Evolutionary conservation across 2,113 vertebrate species (phyloP).

Genomic region (Suricata suricatta): DNA sequence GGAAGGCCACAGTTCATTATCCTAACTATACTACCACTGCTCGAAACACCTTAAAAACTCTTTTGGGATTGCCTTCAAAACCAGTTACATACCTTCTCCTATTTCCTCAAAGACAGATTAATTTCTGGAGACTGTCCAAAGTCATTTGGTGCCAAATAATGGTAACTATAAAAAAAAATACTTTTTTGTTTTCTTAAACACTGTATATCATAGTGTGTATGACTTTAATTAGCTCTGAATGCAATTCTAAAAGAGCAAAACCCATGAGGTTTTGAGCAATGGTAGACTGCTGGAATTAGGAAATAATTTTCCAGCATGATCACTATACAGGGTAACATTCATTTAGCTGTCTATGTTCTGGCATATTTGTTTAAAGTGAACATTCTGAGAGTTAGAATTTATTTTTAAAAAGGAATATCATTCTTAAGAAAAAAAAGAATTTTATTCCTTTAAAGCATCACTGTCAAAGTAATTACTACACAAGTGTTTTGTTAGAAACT

Average conservation of each 20-base stretch:
- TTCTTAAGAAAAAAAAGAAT: slow-evolving; percentile 51
- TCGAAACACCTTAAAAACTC: slow-evolving; percentile 52
- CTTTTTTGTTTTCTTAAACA: slow-evolving; percentile 7
- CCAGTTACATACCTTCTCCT: neutral
- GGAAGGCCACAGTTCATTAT: slow-evolving; percentile 66
- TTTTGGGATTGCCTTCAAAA: slow-evolving; percentile 63
- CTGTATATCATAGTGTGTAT: neutral
- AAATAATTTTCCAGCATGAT: slow-evolving; percentile 55
- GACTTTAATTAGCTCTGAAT: slow-evolving; percentile 57
- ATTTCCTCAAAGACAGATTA: slow-evolving; percentile 41
- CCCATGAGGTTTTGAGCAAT: slow-evolving; percentile 54
- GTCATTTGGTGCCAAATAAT: slow-evolving; percentile 39
- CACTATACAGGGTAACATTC: slow-evolving; percentile 72
- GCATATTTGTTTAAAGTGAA: slow-evolving; percentile 74
- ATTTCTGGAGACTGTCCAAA: slow-evolving; percentile 49
- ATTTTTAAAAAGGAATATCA: slow-evolving; percentile 72
- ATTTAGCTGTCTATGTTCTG: slow-evolving; percentile 80
- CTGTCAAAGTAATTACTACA: slow-evolving; percentile 65
- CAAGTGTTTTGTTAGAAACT: slow-evolving; percentile 73
- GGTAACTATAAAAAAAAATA: slow-evolving; percentile 22
- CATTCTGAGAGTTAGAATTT: slow-evolving; percentile 71
- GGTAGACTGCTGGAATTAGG: slow-evolving; percentile 57
- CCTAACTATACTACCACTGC: slow-evolving; percentile 52
- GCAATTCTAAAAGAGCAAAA: slow-evolving; percentile 62
- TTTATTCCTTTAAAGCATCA: slow-evolving; percentile 72